Conservation (phyloP, 1,140 invertebrate species). For the Drosophila pallidifrons region DNA sequence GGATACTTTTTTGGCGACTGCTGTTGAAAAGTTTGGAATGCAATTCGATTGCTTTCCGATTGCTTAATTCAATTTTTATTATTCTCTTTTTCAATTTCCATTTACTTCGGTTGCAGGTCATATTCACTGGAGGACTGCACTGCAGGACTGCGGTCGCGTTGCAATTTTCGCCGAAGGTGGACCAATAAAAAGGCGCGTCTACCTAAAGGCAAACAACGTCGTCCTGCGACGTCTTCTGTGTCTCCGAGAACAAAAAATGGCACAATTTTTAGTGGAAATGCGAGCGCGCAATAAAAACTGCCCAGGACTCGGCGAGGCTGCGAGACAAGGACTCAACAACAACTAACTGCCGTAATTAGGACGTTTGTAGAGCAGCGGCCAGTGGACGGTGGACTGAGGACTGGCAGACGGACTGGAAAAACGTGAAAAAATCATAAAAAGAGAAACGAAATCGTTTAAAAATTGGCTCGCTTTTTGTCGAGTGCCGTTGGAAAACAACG, state of each 20-base stretch:
- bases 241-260: slow-evolving; percentile 42
- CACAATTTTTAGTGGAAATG: slow-evolving; percentile 81
- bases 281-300: slow-evolving; percentile 72
- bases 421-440: slow-evolving; percentile 76
- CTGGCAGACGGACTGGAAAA: slow-evolving; percentile 57
- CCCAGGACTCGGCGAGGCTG: slow-evolving; percentile 7
- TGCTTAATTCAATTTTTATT: slow-evolving; percentile 25
- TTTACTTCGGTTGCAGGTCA: slow-evolving; percentile 12
- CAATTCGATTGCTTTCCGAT: neutral
- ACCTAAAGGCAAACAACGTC: slow-evolving; percentile 31
- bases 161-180: slow-evolving; percentile 65
- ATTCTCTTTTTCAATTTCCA: slow-evolving; percentile 1
- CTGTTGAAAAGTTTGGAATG: neutral
- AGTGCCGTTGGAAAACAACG: slow-evolving; percentile 19
- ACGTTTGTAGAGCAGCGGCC: slow-evolving; percentile 65
- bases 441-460: slow-evolving; percentile 76
- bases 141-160: slow-evolving; percentile 38
- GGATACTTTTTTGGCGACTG: too few relatives aligned
- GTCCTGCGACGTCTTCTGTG: neutral
- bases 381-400: slow-evolving; percentile 29
- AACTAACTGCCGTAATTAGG: slow-evolving; percentile 76
- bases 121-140: slow-evolving; percentile 18
- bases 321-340: slow-evolving; percentile 19
- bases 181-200: slow-evolving; percentile 80
- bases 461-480: slow-evolving; percentile 78